phyloP scores from a whole-genome alignment of 2,797 vertebrate species.

The Myoxocephalus aenaeus region DNA sequence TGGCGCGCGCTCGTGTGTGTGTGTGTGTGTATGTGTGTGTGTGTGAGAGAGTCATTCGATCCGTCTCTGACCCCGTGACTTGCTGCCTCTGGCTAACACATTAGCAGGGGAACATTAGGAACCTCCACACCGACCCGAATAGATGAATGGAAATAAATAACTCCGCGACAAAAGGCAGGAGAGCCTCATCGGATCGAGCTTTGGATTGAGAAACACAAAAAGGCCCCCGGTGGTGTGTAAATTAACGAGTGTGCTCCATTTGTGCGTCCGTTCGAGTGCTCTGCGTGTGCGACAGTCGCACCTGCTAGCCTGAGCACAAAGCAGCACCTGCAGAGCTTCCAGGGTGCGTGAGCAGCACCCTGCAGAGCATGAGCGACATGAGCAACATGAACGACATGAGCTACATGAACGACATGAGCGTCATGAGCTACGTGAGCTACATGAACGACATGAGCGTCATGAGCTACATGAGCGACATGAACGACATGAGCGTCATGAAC shows the following conservation, averaged over 20 bases:
- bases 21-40: constrained; percentile 21
- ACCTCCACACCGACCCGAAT: constrained; percentile 44
- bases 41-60: constrained; percentile 53
- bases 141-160: constrained; percentile 65
- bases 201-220: neutral
- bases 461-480: too few relatives aligned
- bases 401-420: too few relatives aligned
- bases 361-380: constrained; percentile 39
- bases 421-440: too few relatives aligned
- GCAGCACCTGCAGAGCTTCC: constrained; percentile 18
- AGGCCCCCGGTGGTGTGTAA: constrained; percentile 33
- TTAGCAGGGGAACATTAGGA: constrained; percentile 63
- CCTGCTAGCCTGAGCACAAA: constrained; percentile 57
- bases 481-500: too few relatives aligned
- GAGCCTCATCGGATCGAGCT: constrained; percentile 27
- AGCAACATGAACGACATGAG: constrained; percentile 1
- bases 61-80: constrained; percentile 69
- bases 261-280: constrained; percentile 26
- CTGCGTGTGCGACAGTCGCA: constrained; percentile 34
- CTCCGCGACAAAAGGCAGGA: constrained; percentile 3
- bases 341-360: too few relatives aligned
- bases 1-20: neutral
- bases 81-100: constrained; percentile 70
- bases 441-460: too few relatives aligned
- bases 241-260: constrained; percentile 42